A percentile compares a stretch with the other conserved stretches of the same genome.
Evolutionary conservation across 2,797 vertebrate genomes (phyloP).

Genomic region (Pseudomugil gertrudae): DNA sequence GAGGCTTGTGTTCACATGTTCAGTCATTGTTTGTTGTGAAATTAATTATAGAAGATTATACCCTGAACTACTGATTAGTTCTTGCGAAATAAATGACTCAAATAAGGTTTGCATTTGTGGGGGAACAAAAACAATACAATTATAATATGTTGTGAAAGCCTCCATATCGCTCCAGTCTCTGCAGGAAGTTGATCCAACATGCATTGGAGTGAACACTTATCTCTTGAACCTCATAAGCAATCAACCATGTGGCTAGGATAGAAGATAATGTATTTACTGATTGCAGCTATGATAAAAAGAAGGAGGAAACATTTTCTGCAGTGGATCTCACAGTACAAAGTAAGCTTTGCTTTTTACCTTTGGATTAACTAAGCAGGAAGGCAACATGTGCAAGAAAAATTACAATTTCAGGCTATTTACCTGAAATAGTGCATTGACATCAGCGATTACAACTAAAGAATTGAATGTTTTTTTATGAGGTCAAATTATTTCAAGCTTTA

Average conservation of each 20-base stretch:
- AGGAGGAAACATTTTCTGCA: too few relatives aligned
- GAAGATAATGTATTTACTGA: conserved; percentile 1
- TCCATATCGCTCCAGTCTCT: conserved; percentile 8
- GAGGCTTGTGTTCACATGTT: conserved; percentile 4
- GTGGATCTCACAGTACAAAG: conserved; percentile 8
- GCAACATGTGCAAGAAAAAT: conserved; percentile 18
- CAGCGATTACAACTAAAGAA: neutral
- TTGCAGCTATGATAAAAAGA: conserved; percentile 21
- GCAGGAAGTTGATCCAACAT: conserved; percentile 20
- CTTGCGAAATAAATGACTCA: conserved; percentile 28
- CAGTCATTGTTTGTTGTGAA: conserved; percentile 9
- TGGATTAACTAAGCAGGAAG: conserved; percentile 13
- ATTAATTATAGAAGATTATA: conserved; percentile 18
- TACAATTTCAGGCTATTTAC: conserved; percentile 24
- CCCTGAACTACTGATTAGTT: conserved; percentile 20
- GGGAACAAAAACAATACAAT: conserved; percentile 5
- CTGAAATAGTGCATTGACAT: neutral
- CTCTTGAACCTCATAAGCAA: conserved; percentile 24
- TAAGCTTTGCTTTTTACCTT: conserved; percentile 3
- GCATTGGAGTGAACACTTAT: conserved; percentile 29
- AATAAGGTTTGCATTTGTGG: conserved; percentile 12
- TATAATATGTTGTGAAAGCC: conserved; percentile 9
- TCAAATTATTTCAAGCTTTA: neutral
- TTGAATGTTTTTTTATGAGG: neutral
- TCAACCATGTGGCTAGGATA: conserved; percentile 24